Conservation (phyloP, 2,797 vertebrate species). For the Anguilla anguilla region DNA sequence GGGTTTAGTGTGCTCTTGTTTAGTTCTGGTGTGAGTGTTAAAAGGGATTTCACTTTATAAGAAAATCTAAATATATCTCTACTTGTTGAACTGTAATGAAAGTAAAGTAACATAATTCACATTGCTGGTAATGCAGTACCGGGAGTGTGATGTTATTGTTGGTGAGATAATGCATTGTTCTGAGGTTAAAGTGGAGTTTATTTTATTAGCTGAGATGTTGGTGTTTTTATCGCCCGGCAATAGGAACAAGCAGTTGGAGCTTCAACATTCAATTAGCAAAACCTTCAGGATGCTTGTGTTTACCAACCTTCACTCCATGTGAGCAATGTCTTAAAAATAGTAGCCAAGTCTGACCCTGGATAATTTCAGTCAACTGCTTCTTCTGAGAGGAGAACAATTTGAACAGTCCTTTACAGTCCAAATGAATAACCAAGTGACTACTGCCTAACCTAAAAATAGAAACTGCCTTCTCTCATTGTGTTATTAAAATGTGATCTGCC, state of each 20-base stretch:
- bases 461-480: background rate
- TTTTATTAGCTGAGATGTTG: slow-evolving; percentile 55
- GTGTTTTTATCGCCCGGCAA: slow-evolving; percentile 45
- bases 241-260: background rate
- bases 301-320: slow-evolving; percentile 31
- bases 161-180: slow-evolving; percentile 47
- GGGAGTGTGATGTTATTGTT: slow-evolving; percentile 38
- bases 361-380: background rate
- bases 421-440: background rate
- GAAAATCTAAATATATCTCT: slow-evolving; percentile 45
- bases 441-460: background rate
- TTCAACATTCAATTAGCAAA: slow-evolving; percentile 36
- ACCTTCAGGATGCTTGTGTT: slow-evolving; percentile 35
- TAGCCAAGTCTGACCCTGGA: background rate
- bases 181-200: slow-evolving; percentile 30
- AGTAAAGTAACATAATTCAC: slow-evolving; percentile 39
- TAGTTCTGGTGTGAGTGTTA: background rate
- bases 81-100: slow-evolving; percentile 28
- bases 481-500: background rate
- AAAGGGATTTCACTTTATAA: slow-evolving; percentile 25
- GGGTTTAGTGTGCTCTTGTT: background rate
- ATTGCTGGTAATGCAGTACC: slow-evolving; percentile 41
- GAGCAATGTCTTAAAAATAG: slow-evolving; percentile 34
- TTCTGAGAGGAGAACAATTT: background rate
- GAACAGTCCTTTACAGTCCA: background rate